Evolutionary conservation across 2,888 invertebrate species (phyloP).

Genomic region (Maniola hyperantus): DNA sequence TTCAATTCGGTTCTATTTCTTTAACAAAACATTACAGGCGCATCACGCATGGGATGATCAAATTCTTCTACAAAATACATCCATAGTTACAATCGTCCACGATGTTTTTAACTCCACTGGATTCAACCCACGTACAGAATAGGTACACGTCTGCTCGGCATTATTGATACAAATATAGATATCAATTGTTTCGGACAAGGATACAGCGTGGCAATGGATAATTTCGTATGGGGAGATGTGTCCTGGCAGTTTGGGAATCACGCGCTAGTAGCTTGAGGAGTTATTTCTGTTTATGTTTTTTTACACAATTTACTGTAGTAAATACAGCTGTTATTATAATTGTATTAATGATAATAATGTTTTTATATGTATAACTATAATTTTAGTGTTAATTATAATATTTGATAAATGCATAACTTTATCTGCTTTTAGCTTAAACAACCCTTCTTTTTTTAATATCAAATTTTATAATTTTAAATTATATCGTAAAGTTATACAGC

Average conservation of each 20-base stretch:
- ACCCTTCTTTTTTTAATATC: too few relatives aligned
- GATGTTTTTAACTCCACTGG: constrained; percentile 53
- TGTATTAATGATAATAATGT: too few relatives aligned
- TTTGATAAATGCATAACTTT: too few relatives aligned
- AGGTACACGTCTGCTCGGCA: constrained; percentile 70
- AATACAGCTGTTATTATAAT: background rate
- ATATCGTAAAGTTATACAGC: too few relatives aligned
- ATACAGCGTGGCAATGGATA: constrained; percentile 68
- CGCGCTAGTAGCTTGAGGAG: constrained; percentile 14
- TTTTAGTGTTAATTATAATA: too few relatives aligned
- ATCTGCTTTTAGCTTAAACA: too few relatives aligned
- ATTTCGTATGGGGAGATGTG: constrained; percentile 28
- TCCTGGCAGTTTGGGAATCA: constrained; percentile 16
- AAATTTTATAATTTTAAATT: too few relatives aligned
- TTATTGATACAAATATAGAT: constrained; percentile 83
- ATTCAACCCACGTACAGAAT: constrained; percentile 75
- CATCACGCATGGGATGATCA: constrained; percentile 43
- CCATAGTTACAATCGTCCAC: constrained; percentile 60
- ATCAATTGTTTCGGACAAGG: constrained; percentile 80
- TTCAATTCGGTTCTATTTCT: too few relatives aligned
- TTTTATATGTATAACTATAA: too few relatives aligned
- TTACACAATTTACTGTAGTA: background rate
- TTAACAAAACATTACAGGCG: background rate
- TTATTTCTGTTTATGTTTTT: constrained; percentile 16
- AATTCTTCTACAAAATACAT: constrained; percentile 48